Percentiles rank a stretch among this genome's conserved stretches.
Conservation (phyloP, 1,140 invertebrate genomes). For the Sycobia sp. region DNA sequence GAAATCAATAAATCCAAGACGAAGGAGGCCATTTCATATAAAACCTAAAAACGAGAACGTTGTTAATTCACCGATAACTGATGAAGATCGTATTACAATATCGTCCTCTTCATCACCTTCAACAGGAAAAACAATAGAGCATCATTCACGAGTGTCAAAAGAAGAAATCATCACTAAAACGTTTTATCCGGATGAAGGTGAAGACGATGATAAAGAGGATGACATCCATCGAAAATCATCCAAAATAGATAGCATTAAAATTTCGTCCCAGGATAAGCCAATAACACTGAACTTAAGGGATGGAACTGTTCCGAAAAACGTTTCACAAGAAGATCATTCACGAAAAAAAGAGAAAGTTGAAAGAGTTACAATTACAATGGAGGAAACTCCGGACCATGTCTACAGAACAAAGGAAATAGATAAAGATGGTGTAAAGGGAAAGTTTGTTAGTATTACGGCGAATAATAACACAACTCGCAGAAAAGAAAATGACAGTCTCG, state of each 20-base stretch:
- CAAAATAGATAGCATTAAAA: background rate
- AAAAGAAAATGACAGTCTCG: background rate
- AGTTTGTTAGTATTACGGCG: conserved; percentile 32
- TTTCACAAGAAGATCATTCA: background rate
- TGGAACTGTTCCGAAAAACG: background rate
- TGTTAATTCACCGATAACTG: background rate
- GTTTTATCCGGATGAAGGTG: conserved; percentile 35
- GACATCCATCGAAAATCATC: conserved; percentile 4
- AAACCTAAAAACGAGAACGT: background rate
- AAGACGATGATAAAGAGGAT: conserved; percentile 16
- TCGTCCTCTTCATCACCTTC: conserved; percentile 20
- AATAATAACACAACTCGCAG: conserved; percentile 10
- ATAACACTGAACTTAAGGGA: conserved; percentile 4
- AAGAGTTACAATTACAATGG: conserved; percentile 40
- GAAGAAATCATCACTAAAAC: conserved; percentile 46
- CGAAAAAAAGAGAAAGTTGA: conserved; percentile 31
- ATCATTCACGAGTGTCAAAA: conserved; percentile 41
- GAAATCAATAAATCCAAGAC: background rate
- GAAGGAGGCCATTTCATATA: conserved; percentile 11
- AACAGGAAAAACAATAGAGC: conserved; percentile 37
- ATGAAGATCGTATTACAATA: background rate
- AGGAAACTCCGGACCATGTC: conserved; percentile 44
- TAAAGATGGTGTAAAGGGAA: conserved; percentile 37
- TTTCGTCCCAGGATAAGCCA: background rate
- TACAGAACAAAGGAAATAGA: conserved; percentile 40